A percentile compares a stretch with the other conserved stretches of the same genome.
These are phyloP conservation scores for Eulemur rufifrons DNA, from an alignment of 2,113 vertebrate species.

Conservation along the genomic window DNA sequence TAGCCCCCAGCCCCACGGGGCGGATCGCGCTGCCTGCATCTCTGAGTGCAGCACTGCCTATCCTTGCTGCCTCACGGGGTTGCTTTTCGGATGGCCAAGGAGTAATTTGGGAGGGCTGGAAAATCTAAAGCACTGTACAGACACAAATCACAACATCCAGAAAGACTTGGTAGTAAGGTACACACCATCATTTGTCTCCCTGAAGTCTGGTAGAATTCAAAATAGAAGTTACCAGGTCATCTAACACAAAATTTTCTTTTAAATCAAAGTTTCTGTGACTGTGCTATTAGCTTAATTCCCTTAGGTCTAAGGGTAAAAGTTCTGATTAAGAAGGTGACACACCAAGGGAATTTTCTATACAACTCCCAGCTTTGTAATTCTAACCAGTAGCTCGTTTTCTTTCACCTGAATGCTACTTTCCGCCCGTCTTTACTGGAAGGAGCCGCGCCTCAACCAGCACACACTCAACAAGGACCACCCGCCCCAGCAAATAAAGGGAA, in stretches of 20 bases:
- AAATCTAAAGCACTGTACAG: neutral
- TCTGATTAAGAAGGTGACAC: too few relatives aligned
- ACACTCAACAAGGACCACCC: neutral
- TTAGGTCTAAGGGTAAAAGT: fast-evolving
- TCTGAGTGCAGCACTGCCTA: too few relatives aligned
- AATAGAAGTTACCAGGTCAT: neutral
- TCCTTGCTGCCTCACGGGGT: neutral
- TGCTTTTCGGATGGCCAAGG: neutral
- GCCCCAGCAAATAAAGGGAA: too few relatives aligned
- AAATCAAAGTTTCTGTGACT: neutral
- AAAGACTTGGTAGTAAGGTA: neutral
- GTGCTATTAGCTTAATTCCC: neutral
- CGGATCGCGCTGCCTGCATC: too few relatives aligned
- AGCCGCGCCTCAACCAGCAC: neutral
- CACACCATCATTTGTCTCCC: neutral
- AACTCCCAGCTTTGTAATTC: neutral
- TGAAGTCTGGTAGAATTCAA: neutral
- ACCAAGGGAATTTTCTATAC: too few relatives aligned
- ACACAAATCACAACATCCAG: neutral
- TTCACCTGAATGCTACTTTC: neutral
- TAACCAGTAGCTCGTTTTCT: neutral
- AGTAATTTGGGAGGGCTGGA: neutral
- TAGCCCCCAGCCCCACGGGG: too few relatives aligned
- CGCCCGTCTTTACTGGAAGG: fast-evolving
- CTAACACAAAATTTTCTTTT: neutral